phyloP scores from a whole-genome alignment of 2,113 vertebrate genomes.

The Syrmaticus mikado region DNA sequence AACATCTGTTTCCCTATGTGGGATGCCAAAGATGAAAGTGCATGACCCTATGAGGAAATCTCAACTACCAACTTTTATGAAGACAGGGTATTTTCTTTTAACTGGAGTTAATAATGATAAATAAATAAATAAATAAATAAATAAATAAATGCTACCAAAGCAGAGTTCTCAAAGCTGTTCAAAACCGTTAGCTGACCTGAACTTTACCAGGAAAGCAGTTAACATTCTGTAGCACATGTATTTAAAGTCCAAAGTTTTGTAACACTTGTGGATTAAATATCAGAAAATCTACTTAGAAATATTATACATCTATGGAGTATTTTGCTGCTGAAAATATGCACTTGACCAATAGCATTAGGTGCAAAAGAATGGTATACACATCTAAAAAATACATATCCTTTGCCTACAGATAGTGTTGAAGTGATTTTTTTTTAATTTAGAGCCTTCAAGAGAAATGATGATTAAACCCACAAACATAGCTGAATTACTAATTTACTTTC shows the following conservation, averaged over 20 bases:
- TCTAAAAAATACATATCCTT: conserved; percentile 63
- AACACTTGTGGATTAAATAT: conserved; percentile 29
- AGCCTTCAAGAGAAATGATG: conserved; percentile 75
- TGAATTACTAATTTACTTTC: conserved; percentile 78
- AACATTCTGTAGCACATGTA: conserved; percentile 11
- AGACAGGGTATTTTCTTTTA: conserved; percentile 8
- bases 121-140: background rate
- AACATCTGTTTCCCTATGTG: conserved; percentile 68
- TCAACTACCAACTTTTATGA: conserved; percentile 9
- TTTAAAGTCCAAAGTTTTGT: conserved; percentile 19
- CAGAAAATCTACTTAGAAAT: conserved; percentile 23
- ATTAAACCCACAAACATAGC: conserved; percentile 74
- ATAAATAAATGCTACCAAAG: background rate
- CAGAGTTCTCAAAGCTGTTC: background rate
- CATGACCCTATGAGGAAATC: conserved; percentile 55
- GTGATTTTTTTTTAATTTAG: conserved; percentile 58
- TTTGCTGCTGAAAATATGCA: conserved; percentile 34
- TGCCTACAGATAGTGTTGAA: conserved; percentile 58
- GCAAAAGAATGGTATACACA: conserved; percentile 55
- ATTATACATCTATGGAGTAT: conserved; percentile 24
- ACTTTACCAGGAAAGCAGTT: conserved; percentile 59
- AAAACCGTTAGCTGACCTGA: background rate
- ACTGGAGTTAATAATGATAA: background rate
- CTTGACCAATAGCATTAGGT: conserved; percentile 55
- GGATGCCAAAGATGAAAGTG: conserved; percentile 61